Evolutionary conservation across 2,113 vertebrate genomes (phyloP), one percentile per base, ranked within the genome.

Genomic region (Petrocephalus microphthalmus): DNA sequence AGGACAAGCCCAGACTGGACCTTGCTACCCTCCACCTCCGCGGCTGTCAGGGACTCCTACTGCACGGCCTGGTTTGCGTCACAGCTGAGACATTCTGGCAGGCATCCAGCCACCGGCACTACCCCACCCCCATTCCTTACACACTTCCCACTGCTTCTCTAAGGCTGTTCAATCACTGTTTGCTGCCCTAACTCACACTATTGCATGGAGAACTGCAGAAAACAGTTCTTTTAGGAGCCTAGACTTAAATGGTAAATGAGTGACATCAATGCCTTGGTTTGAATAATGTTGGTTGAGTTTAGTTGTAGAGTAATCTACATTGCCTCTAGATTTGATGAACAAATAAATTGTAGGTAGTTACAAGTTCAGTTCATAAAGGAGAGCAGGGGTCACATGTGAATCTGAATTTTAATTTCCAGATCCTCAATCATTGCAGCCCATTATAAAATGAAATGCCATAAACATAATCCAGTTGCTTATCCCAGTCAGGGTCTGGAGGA

Each of bases 21-120:
- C 60, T 25, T 17, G 56, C 60, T 67, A 22, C 3, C 19, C 1
- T 8, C n/a, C 19, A 25, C 60, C 88, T 84, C 78, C 54, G 87
- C 82, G 37, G 88, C 85, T 86, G 37, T 25, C 87, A 89, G 90
- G 91, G 91, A 92, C 90, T 91, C 91, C 90, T 88, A 81, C 67
- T 85, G 81, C 56, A 53, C 64, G 87, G 85, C 64, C 84, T 88
- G 56, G 25, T 84, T 85, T 81, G 78, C 89, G 87, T 90, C 91
- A 90, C 84, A 90, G 87, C 91, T 88, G 53, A 19, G 90, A 86
- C 64, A 91, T 53, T 7, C 87, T 91, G 90, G 91, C 89, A 85
- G 57, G 29, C 19, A 67, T 90, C 91, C 90, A 91, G 89, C 42
- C 19, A 13, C 42, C 19, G 15, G 19, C 85, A 82, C 88, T 33